Evolutionary conservation across 2,888 invertebrate species (phyloP).

Genomic region (Idaea biselata): DNA sequence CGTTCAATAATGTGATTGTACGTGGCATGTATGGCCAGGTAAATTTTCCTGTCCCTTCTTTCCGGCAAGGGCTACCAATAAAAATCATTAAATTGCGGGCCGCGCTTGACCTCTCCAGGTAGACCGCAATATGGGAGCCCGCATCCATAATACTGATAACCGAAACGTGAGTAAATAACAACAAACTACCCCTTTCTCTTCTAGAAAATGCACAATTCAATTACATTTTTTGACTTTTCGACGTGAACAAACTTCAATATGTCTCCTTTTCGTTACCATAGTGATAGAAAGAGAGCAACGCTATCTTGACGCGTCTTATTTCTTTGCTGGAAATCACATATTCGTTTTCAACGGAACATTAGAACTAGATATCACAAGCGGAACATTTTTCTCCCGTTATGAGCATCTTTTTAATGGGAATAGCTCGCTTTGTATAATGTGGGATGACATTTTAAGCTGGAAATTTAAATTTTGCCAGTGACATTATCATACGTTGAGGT

Average conservation of each 20-base stretch:
- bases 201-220: background rate
- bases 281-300: background rate
- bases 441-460: slow-evolving; percentile 12
- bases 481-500: background rate
- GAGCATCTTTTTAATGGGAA: slow-evolving; percentile 27
- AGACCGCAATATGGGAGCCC: slow-evolving; percentile 53
- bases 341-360: slow-evolving; percentile 11
- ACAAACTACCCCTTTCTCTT: background rate
- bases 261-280: background rate
- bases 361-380: slow-evolving; percentile 12
- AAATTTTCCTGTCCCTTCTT: slow-evolving; percentile 57
- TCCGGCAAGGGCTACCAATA: slow-evolving; percentile 57
- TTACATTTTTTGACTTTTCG: background rate
- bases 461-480: background rate
- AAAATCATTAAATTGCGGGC: slow-evolving; percentile 68
- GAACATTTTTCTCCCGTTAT: slow-evolving; percentile 30
- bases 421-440: slow-evolving; percentile 20
- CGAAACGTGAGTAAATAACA: slow-evolving; percentile 19
- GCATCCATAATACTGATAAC: slow-evolving; percentile 47
- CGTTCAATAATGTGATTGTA: slow-evolving; percentile 64
- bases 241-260: background rate
- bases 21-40: slow-evolving; percentile 54
- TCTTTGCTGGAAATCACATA: background rate
- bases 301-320: slow-evolving; percentile 1
- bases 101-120: slow-evolving; percentile 49